Base-by-base conservation (phyloP, 2,113 vertebrate genomes). In the Boulengeromyrus knoepffleri region DNA sequence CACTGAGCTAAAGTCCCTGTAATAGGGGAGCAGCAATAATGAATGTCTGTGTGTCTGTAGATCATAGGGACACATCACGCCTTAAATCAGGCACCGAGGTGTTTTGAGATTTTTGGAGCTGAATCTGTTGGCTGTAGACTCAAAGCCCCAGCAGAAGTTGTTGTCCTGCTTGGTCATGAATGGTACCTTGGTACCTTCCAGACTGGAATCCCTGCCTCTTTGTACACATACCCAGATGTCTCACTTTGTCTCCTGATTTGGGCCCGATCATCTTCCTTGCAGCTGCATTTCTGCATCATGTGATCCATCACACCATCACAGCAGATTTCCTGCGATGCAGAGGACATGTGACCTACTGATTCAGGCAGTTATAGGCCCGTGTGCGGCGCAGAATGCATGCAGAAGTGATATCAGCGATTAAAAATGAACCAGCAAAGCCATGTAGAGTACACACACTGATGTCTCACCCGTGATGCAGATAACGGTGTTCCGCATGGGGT, bases 401-500 rank as follows among this genome's bases (percentile, higher is more conserved):
- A 53, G 31, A 80, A 80, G 6, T 42, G 36, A 77, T 39, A 39
- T 15, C 10, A 36, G 58, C 9, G 2, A 56, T 56, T 27, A 66
- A 47, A 39, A 88, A 24, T 50, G 46, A 27, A 17, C 86, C 50
- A 52, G 6, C 36, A 36, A 10, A 45, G 31, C 85, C 13, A 17
- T 1, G 10, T 3, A 45, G 31, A 9, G n/a, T 36, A 21, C 9
- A 50, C 19, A 10, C 3, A 8, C 87, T 77, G 3, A 56, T 85
- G 13, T 90, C 90, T 90, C 46, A 86, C 91, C 9, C 92, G 1
- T 91, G 12, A 89, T 91, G 88, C 70, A 99, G 99, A 98, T 99
- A 91, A 99, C 99, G 0, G 98, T 99, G 88, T 99, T 99, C 92
- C 96, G 99, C 90, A 98, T 99, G 98, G 98, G 98, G 1, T 97